Percentiles rank a stretch among this genome's conserved stretches.
phyloP scores from a whole-genome alignment of 2,888 invertebrate species.

The Rotaria magnacalcarata region DNA sequence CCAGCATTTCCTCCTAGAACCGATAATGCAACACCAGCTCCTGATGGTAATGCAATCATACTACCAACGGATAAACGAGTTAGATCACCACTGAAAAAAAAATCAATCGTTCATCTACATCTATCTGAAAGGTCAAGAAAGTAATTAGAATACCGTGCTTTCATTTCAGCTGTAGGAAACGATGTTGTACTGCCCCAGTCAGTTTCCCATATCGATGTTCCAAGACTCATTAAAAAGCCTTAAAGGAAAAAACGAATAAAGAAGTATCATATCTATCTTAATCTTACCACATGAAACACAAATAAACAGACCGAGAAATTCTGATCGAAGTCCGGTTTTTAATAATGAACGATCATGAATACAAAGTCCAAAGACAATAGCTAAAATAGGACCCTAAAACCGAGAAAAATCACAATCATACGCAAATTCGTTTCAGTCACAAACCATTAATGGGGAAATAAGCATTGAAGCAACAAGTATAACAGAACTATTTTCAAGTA shows the following conservation, averaged over 20 bases:
- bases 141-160: slow-evolving; percentile 60
- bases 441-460: slow-evolving; percentile 74
- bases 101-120: not conserved
- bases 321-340: slow-evolving; percentile 68
- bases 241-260: slow-evolving; percentile 40
- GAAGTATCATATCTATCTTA: not conserved
- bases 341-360: slow-evolving; percentile 67
- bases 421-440: slow-evolving; percentile 36
- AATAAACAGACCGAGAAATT: slow-evolving; percentile 67
- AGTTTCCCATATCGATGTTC: slow-evolving; percentile 52
- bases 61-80: slow-evolving; percentile 70
- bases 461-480: slow-evolving; percentile 75
- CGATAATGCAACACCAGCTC: slow-evolving; percentile 73
- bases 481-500: slow-evolving; percentile 72
- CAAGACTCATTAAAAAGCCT: slow-evolving; percentile 68
- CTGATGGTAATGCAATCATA: slow-evolving; percentile 72
- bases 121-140: too few relatives aligned
- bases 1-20: slow-evolving; percentile 73
- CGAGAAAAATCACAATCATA: not conserved
- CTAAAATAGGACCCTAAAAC: slow-evolving; percentile 71
- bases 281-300: slow-evolving; percentile 65
- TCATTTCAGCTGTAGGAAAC: slow-evolving; percentile 63
- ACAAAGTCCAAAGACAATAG: slow-evolving; percentile 71
- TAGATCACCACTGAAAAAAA: slow-evolving; percentile 63
- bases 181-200: slow-evolving; percentile 50